Evolutionary conservation across 2,888 invertebrate species (phyloP).

Genomic region (Sinelater perroti): DNA sequence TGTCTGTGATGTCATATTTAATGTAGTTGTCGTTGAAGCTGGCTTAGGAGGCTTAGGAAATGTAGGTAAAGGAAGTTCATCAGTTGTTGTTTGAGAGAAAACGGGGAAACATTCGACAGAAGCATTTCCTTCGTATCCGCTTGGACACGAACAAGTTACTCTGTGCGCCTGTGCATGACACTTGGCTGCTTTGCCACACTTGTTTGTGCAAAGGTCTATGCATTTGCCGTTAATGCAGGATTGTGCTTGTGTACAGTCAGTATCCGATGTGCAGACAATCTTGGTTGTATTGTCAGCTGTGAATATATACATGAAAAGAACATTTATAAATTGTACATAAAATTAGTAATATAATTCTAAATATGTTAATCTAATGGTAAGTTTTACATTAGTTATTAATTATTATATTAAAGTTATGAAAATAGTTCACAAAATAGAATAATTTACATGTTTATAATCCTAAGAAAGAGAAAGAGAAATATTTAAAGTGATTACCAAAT

Average conservation of each 20-base stretch:
- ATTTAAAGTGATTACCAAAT: constrained; percentile 24
- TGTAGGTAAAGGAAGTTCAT: constrained; percentile 13
- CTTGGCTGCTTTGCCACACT: constrained; percentile 61
- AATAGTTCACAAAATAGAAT: constrained; percentile 33
- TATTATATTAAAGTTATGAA: constrained; percentile 30
- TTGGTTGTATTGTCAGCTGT: constrained; percentile 61
- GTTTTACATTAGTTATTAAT: constrained; percentile 34
- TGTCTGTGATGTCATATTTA: neutral
- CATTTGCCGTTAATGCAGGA: constrained; percentile 64
- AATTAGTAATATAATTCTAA: constrained; percentile 33
- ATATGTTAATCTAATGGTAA: constrained; percentile 34
- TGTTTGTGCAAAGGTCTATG: constrained; percentile 63
- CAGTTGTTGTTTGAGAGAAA: constrained; percentile 23
- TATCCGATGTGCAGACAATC: constrained; percentile 62
- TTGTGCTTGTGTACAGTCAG: constrained; percentile 64
- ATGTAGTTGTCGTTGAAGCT: neutral
- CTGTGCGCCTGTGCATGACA: constrained; percentile 64
- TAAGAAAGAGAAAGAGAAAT: constrained; percentile 32
- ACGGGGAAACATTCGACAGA: constrained; percentile 60
- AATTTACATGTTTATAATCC: constrained; percentile 31
- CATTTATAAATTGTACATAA: constrained; percentile 40
- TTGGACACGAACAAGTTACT: constrained; percentile 60
- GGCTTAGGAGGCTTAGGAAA: neutral
- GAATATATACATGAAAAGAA: constrained; percentile 54
- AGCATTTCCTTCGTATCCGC: constrained; percentile 65